Evolutionary conservation across 2,797 vertebrate species (phyloP).

Genomic region (Avahi laniger): DNA sequence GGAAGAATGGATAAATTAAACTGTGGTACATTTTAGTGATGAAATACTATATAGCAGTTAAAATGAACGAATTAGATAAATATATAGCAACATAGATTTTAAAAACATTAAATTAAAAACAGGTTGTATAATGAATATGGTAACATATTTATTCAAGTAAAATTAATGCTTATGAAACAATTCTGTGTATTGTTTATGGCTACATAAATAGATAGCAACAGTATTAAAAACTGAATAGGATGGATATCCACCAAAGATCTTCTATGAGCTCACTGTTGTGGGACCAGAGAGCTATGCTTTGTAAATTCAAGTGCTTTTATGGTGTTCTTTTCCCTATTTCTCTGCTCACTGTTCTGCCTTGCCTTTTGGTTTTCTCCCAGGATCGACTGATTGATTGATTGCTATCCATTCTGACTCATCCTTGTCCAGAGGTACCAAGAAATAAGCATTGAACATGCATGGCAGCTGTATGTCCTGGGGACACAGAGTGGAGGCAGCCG

Average conservation of each 20-base stretch:
- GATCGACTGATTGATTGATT: not conserved
- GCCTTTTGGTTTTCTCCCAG: not conserved
- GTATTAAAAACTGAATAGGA: not conserved
- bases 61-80: conserved; percentile 1
- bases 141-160: not conserved
- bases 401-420: not conserved
- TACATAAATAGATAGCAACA: not conserved
- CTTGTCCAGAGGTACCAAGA: not conserved
- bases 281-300: not conserved
- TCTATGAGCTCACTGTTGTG: not conserved
- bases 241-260: not conserved
- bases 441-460: not conserved
- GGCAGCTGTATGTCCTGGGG: not conserved
- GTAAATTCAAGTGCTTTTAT: not conserved
- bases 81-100: not conserved
- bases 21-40: not conserved
- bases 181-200: not conserved
- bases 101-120: not conserved
- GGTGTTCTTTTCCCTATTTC: not conserved
- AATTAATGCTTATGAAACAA: not conserved
- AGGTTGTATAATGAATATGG: not conserved
- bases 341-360: not conserved
- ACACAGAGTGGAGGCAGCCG: not conserved
- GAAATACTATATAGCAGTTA: not conserved
- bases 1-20: not conserved